Percentiles rank a stretch among this genome's conserved stretches.
phyloP scores from a whole-genome alignment of 2,113 vertebrate species.

The Alligator mississippiensis region DNA sequence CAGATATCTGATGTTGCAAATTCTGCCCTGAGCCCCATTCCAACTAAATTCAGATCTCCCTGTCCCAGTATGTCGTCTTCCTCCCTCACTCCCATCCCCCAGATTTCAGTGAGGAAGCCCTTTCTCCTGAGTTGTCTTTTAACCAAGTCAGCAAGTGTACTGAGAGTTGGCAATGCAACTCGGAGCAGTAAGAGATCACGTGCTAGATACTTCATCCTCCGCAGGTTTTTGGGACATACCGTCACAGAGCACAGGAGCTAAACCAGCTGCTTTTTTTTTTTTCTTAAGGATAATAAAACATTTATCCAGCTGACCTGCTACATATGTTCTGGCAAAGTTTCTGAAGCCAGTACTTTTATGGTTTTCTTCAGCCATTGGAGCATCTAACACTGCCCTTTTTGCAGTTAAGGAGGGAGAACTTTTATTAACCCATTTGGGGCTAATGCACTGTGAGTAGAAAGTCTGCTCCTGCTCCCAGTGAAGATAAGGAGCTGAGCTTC shows the following conservation, averaged over 20 bases:
- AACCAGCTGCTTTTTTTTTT: slow-evolving; percentile 20
- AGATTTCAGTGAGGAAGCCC: neutral
- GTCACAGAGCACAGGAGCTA: slow-evolving; percentile 40
- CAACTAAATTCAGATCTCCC: slow-evolving; percentile 44
- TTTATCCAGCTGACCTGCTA: slow-evolving; percentile 11
- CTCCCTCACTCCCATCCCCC: neutral
- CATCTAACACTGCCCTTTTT: neutral
- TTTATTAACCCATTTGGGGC: neutral
- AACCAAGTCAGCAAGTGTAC: slow-evolving; percentile 36
- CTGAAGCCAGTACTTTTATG: neutral
- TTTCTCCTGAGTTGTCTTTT: slow-evolving; percentile 60
- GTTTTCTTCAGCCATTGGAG: slow-evolving; percentile 9
- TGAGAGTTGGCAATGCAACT: slow-evolving; percentile 46
- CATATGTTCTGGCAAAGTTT: slow-evolving; percentile 29
- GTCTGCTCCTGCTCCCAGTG: neutral
- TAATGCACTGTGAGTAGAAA: accelerated
- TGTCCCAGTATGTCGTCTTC: slow-evolving; percentile 31
- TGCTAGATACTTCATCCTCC: slow-evolving; percentile 43
- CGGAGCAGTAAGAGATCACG: slow-evolving; percentile 24
- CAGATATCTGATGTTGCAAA: neutral
- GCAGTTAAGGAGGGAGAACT: neutral
- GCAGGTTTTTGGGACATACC: slow-evolving; percentile 37
- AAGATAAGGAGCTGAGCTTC: neutral
- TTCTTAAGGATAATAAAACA: slow-evolving; percentile 32
- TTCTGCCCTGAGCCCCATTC: neutral